Evolutionary conservation across 1,140 invertebrate genomes (phyloP).

Genomic region (Euura lappo): DNA sequence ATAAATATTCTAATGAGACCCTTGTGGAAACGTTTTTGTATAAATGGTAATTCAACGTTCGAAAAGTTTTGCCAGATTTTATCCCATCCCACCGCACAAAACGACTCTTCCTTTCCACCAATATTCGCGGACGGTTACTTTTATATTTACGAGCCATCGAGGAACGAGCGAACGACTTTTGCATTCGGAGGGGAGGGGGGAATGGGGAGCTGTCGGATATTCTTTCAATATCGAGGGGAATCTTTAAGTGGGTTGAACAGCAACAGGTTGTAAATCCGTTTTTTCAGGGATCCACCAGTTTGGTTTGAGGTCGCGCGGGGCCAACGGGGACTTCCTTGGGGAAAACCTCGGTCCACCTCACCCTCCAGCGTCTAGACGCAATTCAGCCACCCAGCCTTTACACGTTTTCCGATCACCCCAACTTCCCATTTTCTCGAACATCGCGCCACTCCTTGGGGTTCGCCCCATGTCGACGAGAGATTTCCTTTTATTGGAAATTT

Average conservation of each 20-base stretch:
- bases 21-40: not conserved
- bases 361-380: constrained; percentile 42
- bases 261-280: constrained; percentile 64
- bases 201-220: constrained; percentile 52
- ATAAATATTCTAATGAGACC: constrained; percentile 6
- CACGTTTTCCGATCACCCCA: constrained; percentile 56
- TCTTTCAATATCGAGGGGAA: constrained; percentile 63
- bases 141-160: constrained; percentile 55
- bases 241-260: constrained; percentile 57
- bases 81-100: constrained; percentile 20
- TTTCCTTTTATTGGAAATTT: constrained; percentile 31
- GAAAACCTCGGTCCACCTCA: constrained; percentile 31
- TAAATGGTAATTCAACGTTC: no score
- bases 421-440: constrained; percentile 30
- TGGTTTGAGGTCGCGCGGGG: constrained; percentile 54
- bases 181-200: not conserved
- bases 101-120: constrained; percentile 24
- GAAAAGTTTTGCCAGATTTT: constrained; percentile 15
- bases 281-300: constrained; percentile 56
- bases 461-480: constrained; percentile 18
- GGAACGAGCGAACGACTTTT: constrained; percentile 32
- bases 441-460: not conserved
- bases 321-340: constrained; percentile 55
- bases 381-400: constrained; percentile 43
- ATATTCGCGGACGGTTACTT: constrained; percentile 43